Evolutionary conservation across 2,888 invertebrate species (phyloP), one percentile per base, ranked within the genome.

Genomic region (Ennomos quercinarius): DNA sequence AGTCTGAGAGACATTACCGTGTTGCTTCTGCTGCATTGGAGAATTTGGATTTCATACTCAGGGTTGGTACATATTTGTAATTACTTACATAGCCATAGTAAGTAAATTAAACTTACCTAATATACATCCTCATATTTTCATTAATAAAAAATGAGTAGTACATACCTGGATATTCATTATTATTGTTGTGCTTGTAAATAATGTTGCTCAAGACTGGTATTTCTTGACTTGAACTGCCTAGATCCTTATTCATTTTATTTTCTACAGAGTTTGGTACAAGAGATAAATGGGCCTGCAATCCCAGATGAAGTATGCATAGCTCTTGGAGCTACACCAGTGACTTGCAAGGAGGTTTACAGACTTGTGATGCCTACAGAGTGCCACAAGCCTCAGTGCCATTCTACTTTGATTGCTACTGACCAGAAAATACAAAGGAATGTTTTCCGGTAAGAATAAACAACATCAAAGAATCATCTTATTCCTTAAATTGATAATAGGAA

Each of bases 241-340:
- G 6, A 6, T 6, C 27, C 27, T 27, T 27, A 27, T 27, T 27
- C 6, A 27, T 27, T 27, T 6, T 27, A 27, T 8, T 27, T 43
- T 13, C 49, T 81, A 42, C 70, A 93, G 93, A 87, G 87, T 68
- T 71, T 93, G 34, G 69, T 83, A 37, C 83, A 81, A 70, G 93
- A 93, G 70, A 86, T 93, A 41, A 84, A 81, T 72, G 80, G 89
- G 35, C 73, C 84, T 2, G 70, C 77, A n/a, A 73, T 86, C 8
- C 93, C 93, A 12, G 83, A 86, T 40, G 93, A 93, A 77, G 80
- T 93, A 10, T 91, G 91, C 63, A 81, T 93, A 57, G 80, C 83
- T 2, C 70, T 92, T 10, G 93, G 93, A 17, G 78, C 82, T 0
- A 86, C 89, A 10, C 88, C 89, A 6, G 77, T 89, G 10, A 83